These are phyloP conservation scores for Platynereis dumerilii DNA, from an alignment of 2,888 invertebrate genomes.

Conservation along the genomic window DNA sequence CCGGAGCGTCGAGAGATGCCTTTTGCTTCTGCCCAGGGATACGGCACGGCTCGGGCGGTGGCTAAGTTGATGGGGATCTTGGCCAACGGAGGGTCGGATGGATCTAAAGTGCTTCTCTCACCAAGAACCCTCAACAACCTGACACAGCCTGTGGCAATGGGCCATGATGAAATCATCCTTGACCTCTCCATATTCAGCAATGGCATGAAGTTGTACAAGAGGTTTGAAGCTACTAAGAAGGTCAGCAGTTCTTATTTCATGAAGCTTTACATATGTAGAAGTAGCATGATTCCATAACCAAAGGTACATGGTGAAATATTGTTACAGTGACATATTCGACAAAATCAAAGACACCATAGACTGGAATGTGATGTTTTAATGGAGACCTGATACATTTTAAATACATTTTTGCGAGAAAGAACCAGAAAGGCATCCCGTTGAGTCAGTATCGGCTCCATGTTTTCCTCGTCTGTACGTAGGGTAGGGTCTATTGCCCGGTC, in stretches of 20 bases:
- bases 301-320: too few relatives aligned
- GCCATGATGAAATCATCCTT: conserved; percentile 24
- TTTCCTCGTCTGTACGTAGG: too few relatives aligned
- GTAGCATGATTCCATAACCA: too few relatives aligned
- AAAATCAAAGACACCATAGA: too few relatives aligned
- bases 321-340: too few relatives aligned
- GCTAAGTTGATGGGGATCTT: conserved; percentile 33
- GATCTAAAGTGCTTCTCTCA: conserved; percentile 16
- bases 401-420: too few relatives aligned
- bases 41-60: conserved; percentile 35
- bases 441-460: too few relatives aligned
- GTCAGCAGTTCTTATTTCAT: not conserved
- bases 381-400: too few relatives aligned
- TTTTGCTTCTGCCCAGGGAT: conserved; percentile 42
- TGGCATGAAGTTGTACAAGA: conserved; percentile 14
- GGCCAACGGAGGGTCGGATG: conserved; percentile 23
- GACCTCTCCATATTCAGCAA: conserved; percentile 25
- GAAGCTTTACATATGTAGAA: not conserved
- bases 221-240: not conserved
- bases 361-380: too few relatives aligned
- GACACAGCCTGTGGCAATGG: conserved; percentile 11
- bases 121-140: conserved; percentile 6
- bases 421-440: too few relatives aligned
- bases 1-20: conserved; percentile 48
- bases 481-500: too few relatives aligned